Conservation (phyloP, 2,113 vertebrate genomes). For the Egretta garzetta region DNA sequence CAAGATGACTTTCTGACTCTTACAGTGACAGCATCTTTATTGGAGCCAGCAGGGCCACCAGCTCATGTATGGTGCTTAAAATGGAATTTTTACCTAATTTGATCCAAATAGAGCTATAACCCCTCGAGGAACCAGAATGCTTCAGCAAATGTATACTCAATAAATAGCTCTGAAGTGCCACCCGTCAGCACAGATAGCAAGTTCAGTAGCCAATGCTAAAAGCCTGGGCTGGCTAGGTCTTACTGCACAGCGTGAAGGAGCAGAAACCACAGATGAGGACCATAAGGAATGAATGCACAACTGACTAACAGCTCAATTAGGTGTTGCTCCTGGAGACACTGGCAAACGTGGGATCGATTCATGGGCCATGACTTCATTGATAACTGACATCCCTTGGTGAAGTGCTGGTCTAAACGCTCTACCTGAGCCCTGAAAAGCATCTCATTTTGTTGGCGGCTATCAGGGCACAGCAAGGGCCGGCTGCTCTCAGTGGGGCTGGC, state of each 20-base stretch:
- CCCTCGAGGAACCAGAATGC: neutral
- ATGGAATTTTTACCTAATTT: neutral
- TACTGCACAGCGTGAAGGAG: neutral
- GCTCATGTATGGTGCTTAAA: neutral
- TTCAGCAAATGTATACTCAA: neutral
- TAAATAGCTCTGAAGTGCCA: neutral
- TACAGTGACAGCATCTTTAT: neutral
- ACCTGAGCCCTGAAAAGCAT: neutral
- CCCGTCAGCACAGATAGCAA: neutral
- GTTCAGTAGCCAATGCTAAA: neutral
- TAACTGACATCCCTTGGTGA: neutral
- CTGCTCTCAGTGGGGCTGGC: neutral
- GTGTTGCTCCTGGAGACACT: neutral
- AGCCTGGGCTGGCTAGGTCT: neutral
- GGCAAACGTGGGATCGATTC: neutral
- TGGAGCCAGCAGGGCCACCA: neutral
- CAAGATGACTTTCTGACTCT: neutral
- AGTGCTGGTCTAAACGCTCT: neutral
- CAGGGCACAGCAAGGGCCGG: accelerated
- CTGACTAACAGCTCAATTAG: neutral
- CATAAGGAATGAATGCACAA: neutral
- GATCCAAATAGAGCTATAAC: neutral
- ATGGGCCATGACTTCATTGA: neutral
- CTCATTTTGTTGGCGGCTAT: neutral
- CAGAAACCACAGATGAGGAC: neutral